These are phyloP conservation scores for Callopanchax toddi DNA, from an alignment of 2,113 vertebrate species.

Conservation along the genomic window DNA sequence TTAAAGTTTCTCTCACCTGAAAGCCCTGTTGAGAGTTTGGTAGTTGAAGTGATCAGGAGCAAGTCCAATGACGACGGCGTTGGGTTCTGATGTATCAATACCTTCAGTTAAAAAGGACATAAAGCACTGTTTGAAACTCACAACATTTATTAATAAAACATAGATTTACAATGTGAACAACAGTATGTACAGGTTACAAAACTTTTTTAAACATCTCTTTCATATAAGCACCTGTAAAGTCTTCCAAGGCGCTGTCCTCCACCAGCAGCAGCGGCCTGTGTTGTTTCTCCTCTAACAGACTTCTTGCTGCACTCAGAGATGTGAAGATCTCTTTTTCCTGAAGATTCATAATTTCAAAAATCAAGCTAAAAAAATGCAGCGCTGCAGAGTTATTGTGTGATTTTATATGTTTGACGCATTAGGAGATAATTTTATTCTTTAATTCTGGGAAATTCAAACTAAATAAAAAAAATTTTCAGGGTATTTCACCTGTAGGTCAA, in stretches of 20 bases:
- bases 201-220: background rate
- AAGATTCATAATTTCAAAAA: background rate
- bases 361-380: background rate
- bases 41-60: constrained; percentile 94
- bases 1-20: constrained; percentile 66
- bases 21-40: constrained; percentile 90
- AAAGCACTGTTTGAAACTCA: background rate
- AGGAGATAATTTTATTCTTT: background rate
- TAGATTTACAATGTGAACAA: background rate
- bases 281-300: constrained; percentile 85
- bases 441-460: background rate
- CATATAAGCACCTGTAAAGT: constrained; percentile 85
- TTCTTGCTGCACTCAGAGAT: constrained; percentile 91
- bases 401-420: too few species aligned
- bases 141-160: background rate
- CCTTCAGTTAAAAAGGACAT: constrained; percentile 72
- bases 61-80: constrained; percentile 92
- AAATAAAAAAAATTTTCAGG: background rate
- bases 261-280: constrained; percentile 90
- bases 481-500: constrained; percentile 83
- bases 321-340: constrained; percentile 94
- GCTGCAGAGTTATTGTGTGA: too few species aligned
- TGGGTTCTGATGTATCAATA: constrained; percentile 86
- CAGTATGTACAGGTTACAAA: background rate
- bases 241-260: constrained; percentile 88